Evolutionary conservation across 2,888 invertebrate species (phyloP).

Genomic region (Alentia gelatinosa): DNA sequence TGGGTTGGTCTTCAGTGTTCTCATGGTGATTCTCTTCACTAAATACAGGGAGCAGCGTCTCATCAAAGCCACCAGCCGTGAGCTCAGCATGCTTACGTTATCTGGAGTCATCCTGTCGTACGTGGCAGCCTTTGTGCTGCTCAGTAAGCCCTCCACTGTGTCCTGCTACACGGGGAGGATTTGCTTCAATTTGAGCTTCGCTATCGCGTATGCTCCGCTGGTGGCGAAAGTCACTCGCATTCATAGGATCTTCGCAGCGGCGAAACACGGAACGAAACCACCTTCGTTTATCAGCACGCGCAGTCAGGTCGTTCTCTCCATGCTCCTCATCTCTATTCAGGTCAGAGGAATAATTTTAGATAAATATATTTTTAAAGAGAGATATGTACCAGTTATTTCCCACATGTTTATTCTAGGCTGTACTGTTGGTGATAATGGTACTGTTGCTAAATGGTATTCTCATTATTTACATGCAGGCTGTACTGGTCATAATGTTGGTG

Average conservation of each 20-base stretch:
- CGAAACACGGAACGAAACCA: constrained; percentile 43
- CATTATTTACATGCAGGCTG: no score
- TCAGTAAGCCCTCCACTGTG: constrained; percentile 60
- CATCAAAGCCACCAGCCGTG: constrained; percentile 23
- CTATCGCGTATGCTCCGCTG: constrained; percentile 67
- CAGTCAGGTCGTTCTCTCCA: constrained; percentile 64
- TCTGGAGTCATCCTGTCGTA: constrained; percentile 4
- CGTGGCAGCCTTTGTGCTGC: not conserved
- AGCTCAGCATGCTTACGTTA: constrained; percentile 10
- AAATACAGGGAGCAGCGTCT: not conserved
- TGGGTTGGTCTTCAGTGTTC: not conserved
- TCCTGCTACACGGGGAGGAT: constrained; percentile 63
- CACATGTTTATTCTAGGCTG: no score
- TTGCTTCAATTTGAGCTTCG: constrained; percentile 68
- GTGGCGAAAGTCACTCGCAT: constrained; percentile 59
- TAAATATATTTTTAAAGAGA: no score
- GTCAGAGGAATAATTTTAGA: constrained; percentile 58
- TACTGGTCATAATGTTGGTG: no score
- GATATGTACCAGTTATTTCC: no score
- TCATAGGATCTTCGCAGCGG: constrained; percentile 56
- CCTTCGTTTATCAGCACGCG: constrained; percentile 64
- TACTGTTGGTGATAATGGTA: no score
- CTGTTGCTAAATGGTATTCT: no score
- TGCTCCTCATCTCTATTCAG: constrained; percentile 63
- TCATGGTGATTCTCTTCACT: constrained; percentile 5